phyloP scores from a whole-genome alignment of 1,140 invertebrate species.

The Lineus longissimus region DNA sequence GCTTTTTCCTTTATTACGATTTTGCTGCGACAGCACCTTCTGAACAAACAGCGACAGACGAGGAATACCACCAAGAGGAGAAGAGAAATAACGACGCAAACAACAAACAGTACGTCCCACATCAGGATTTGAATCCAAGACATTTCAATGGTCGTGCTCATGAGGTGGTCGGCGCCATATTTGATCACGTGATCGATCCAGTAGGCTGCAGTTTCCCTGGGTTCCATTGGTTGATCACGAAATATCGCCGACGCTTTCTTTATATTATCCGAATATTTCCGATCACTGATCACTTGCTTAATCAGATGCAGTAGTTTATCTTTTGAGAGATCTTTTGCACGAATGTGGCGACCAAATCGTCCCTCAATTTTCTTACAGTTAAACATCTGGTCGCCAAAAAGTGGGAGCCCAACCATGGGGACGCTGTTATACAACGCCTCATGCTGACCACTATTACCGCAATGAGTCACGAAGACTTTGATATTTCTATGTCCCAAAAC shows the following conservation, averaged over 20 bases:
- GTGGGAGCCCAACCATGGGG: slow-evolving; percentile 27
- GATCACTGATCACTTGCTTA: slow-evolving; percentile 19
- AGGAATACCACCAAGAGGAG: too few species aligned
- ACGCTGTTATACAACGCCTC: slow-evolving; percentile 30
- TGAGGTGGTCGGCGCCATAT: slow-evolving; percentile 31
- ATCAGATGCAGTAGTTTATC: slow-evolving; percentile 19
- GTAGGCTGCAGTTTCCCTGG: slow-evolving; percentile 24
- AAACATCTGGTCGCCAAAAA: slow-evolving; percentile 20
- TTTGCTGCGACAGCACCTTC: too few species aligned
- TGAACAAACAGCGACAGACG: too few species aligned
- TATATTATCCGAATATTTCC: slow-evolving; percentile 24
- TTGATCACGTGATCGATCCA: slow-evolving; percentile 35
- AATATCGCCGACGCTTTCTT: slow-evolving; percentile 29
- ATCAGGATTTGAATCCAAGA: slow-evolving; percentile 30
- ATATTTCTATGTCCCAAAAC: slow-evolving; percentile 27
- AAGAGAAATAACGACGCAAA: too few species aligned
- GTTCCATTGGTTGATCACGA: slow-evolving; percentile 20
- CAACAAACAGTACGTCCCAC: slow-evolving; percentile 21
- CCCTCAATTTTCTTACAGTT: slow-evolving; percentile 21
- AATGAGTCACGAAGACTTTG: slow-evolving; percentile 33
- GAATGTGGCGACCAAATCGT: slow-evolving; percentile 20
- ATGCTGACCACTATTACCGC: slow-evolving; percentile 30
- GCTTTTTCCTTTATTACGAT: too few species aligned
- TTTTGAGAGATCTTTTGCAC: slow-evolving; percentile 11
- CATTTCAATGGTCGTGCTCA: slow-evolving; percentile 25